These are phyloP conservation scores for Rhyacophila brunnea DNA, from an alignment of 1,140 invertebrate species.

Conservation along the genomic window DNA sequence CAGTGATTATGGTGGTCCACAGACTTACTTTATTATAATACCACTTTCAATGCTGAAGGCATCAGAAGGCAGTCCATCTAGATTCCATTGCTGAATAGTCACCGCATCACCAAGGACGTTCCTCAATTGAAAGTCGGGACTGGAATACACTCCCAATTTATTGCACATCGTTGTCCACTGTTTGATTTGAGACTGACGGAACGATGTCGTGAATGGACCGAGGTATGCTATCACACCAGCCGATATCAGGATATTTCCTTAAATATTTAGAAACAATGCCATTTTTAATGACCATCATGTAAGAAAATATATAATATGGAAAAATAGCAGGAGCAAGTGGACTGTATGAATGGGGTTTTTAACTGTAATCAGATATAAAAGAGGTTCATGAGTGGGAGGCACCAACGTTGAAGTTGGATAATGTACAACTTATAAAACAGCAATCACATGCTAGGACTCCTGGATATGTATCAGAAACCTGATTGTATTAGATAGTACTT, in stretches of 20 bases:
- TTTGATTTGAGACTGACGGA: slow-evolving; percentile 60
- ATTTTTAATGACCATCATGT: too few species aligned
- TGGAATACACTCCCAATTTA: slow-evolving; percentile 71
- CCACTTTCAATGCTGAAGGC: slow-evolving; percentile 90
- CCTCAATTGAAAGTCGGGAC: slow-evolving; percentile 69
- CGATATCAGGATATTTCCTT: slow-evolving; percentile 83
- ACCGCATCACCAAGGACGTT: slow-evolving; percentile 82
- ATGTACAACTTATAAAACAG: too few species aligned
- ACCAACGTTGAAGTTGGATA: too few species aligned
- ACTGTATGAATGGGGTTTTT: too few species aligned
- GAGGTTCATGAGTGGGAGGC: too few species aligned
- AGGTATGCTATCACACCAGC: slow-evolving; percentile 88
- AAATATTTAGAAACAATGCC: too few species aligned
- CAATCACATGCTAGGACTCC: too few species aligned
- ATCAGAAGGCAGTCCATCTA: slow-evolving; percentile 84
- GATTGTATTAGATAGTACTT: too few species aligned
- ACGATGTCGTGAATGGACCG: slow-evolving; percentile 83
- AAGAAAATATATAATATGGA: too few species aligned
- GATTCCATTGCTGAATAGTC: slow-evolving; percentile 88
- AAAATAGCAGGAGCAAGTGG: too few species aligned
- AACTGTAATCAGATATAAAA: too few species aligned
- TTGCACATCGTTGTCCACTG: slow-evolving; percentile 71
- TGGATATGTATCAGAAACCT: too few species aligned
- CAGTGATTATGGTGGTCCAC: neutral
- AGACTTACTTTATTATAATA: slow-evolving; percentile 79